Base-by-base conservation (phyloP, 2,888 invertebrate genomes). In the Callyntrura sp. region DNA sequence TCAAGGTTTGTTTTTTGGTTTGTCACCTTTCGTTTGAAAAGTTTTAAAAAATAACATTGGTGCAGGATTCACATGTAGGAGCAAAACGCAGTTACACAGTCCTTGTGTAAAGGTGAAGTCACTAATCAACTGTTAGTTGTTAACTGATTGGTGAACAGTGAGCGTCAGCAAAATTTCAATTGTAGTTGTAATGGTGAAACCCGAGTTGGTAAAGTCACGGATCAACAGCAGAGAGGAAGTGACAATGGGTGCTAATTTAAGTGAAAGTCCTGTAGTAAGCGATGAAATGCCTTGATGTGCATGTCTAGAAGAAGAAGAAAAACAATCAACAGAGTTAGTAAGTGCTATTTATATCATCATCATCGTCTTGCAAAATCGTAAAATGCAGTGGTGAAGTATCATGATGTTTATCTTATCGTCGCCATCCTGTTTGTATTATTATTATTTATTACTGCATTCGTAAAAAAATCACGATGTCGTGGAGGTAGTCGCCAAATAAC, bases 211-310 rank as follows among this genome's bases (percentile, higher is more conserved):
- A 62, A 73, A 68, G 68, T 68, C 73, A 48, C 9, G 48, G 73
- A 43, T 68, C 68, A 35, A 43, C 43, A 73, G 73, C 43, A 73
- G 73, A 73, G 78, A 78, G 78, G 78, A 78, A 78, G 57, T 57
- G 78, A 78, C 78, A 78, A 57, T 57, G 55, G 25, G 51, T 78
- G 78, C 57, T 78, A 78, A 78, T 78, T 78, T 78, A 55, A 57
- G 78, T 55, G 78, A 78, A 78, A 78, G 78, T 78, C 78, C 14
- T 43, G 4, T 70, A 43, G 4, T 70, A 43, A 45, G 76, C 14
- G 55, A 57, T 78, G 55, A 0, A 25, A 35, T 35, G 35, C 35
- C 35, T 35, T 35, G 35, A 35, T 35, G 35, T 35, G 35, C 35
- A 35, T 35, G 35, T 35, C 35, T 35, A 35, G 35, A 35, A 35